Evolutionary conservation across 2,797 vertebrate genomes (phyloP).

Genomic region (Ambastaia sidthimunki): DNA sequence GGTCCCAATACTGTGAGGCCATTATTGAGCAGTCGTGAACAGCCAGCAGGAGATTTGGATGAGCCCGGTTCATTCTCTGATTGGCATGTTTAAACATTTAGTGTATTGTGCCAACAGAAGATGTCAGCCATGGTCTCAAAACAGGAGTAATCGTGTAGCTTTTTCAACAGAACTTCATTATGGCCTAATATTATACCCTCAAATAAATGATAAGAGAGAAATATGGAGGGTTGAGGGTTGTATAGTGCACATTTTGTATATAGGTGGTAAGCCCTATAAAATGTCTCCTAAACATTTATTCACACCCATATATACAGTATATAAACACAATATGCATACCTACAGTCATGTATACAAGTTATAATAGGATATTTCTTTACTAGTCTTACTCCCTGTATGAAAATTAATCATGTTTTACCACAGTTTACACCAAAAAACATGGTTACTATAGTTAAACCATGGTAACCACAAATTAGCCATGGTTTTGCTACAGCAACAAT

Average conservation of each 20-base stretch:
- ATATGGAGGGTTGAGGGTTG: not conserved
- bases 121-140: conserved; percentile 34
- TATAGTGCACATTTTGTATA: not conserved
- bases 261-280: not conserved
- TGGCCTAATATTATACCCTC: conserved; percentile 1
- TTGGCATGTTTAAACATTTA: conserved; percentile 46
- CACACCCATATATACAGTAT: not conserved
- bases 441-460: too few species aligned
- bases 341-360: not conserved
- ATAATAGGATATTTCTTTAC: not conserved
- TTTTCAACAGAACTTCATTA: not conserved
- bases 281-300: not conserved
- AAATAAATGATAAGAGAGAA: conserved; percentile 6
- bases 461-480: too few species aligned
- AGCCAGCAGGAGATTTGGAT: conserved; percentile 45
- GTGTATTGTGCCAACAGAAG: conserved; percentile 41
- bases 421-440: too few species aligned
- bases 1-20: conserved; percentile 25
- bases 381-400: too few species aligned
- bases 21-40: conserved; percentile 49
- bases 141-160: conserved; percentile 20
- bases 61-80: conserved; percentile 40
- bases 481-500: too few species aligned
- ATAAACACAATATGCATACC: not conserved
- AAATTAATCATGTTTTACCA: too few species aligned